phyloP scores from a whole-genome alignment of 2,888 invertebrate species.

The Trachelus troglodyta region DNA sequence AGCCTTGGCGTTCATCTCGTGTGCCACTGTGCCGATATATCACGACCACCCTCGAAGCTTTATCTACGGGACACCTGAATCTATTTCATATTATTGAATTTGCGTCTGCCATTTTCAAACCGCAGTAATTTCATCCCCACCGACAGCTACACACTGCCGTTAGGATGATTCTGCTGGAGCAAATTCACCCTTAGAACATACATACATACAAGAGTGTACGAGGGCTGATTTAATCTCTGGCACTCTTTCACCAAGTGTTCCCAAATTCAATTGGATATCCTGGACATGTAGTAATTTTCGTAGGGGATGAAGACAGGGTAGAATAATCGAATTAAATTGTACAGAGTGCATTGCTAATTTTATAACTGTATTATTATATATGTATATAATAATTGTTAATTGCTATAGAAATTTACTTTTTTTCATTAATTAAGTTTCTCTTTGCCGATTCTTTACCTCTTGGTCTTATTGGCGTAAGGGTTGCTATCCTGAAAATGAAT shows the following conservation, averaged over 20 bases:
- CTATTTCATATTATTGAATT: conserved; percentile 21
- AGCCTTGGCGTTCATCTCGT: conserved; percentile 13
- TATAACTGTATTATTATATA: background rate
- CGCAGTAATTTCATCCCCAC: background rate
- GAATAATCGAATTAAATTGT: background rate
- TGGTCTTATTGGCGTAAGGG: background rate
- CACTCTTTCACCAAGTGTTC: background rate
- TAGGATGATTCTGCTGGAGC: background rate
- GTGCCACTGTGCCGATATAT: conserved; percentile 4
- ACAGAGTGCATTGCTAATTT: background rate
- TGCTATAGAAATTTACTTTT: background rate
- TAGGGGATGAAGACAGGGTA: background rate
- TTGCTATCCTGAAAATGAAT: background rate
- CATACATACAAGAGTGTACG: background rate
- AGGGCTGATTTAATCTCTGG: background rate
- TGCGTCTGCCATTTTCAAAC: background rate
- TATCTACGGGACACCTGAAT: conserved; percentile 11
- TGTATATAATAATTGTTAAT: background rate
- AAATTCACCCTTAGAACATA: background rate
- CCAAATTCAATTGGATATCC: background rate
- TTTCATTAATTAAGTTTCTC: background rate
- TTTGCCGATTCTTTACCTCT: background rate
- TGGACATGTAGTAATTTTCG: background rate
- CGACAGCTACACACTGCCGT: background rate
- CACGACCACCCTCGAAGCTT: conserved; percentile 4